phyloP scores from a whole-genome alignment of 2,113 vertebrate genomes.

The Hippopotamus amphibius region DNA sequence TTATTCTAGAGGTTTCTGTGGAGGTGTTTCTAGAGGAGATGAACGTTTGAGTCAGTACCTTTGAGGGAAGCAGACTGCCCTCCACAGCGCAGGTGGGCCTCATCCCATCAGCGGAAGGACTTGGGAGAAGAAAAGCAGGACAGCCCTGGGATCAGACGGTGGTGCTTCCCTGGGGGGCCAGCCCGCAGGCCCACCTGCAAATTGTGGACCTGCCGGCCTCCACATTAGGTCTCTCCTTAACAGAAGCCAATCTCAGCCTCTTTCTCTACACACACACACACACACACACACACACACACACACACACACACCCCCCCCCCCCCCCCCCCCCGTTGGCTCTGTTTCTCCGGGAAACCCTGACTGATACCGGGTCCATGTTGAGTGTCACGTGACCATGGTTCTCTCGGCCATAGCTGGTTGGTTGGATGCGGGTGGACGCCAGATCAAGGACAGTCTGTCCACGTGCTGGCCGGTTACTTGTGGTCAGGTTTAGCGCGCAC shows the following conservation, averaged over 20 bases:
- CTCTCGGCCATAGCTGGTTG: no score
- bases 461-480: no score
- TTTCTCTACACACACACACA: neutral
- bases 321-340: no score
- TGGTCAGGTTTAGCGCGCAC: no score
- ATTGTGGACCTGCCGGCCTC: neutral
- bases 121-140: neutral
- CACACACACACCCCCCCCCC: neutral
- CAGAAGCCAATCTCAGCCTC: accelerated
- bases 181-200: neutral
- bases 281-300: no score
- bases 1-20: neutral
- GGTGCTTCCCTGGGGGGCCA: neutral
- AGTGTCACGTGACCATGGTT: no score
- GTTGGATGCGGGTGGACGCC: no score
- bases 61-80: neutral
- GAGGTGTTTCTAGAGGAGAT: neutral
- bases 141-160: neutral
- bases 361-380: no score
- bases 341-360: no score
- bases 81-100: neutral
- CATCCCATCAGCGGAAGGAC: neutral
- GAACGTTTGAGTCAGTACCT: neutral
- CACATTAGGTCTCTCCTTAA: neutral
- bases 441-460: no score